These are phyloP conservation scores for Aporophyla lueneburgensis DNA, from an alignment of 2,888 invertebrate genomes.

Conservation along the genomic window DNA sequence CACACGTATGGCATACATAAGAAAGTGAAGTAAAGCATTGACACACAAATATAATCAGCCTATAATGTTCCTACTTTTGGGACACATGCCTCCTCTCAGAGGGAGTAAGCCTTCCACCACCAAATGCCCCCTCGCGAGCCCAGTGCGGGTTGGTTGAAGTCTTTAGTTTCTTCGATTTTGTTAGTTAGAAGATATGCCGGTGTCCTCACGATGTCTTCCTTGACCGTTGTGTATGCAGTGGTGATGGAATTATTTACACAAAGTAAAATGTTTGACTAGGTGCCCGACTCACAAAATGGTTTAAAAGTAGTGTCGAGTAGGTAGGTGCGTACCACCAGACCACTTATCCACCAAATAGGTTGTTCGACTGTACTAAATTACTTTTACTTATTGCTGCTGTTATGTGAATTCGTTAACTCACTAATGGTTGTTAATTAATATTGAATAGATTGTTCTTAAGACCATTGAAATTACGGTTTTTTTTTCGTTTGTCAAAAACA, in stretches of 20 bases:
- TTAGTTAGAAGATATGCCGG: neutral
- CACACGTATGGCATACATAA: neutral
- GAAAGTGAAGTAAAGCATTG: no score
- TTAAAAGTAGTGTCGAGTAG: neutral
- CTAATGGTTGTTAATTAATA: constrained; percentile 53
- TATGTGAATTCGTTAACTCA: constrained; percentile 46
- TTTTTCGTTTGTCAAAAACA: constrained; percentile 13
- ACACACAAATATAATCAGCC: neutral
- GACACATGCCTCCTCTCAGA: neutral
- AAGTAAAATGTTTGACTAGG: neutral
- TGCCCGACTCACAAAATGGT: no score
- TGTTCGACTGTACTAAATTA: constrained; percentile 36
- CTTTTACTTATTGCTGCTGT: constrained; percentile 47
- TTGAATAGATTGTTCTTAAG: constrained; percentile 25
- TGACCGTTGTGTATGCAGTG: no score
- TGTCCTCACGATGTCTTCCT: neutral
- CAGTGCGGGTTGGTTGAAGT: neutral
- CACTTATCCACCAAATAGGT: neutral
- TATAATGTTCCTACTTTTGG: neutral
- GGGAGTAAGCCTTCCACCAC: neutral
- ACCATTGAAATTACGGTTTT: constrained; percentile 20
- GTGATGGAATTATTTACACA: neutral
- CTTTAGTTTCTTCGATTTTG: neutral
- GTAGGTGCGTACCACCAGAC: no score
- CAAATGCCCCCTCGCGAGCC: no score